These are phyloP conservation scores for Platygyra sinensis DNA, from an alignment of 64 coral and sea anemone genomes.

Conservation along the genomic window DNA sequence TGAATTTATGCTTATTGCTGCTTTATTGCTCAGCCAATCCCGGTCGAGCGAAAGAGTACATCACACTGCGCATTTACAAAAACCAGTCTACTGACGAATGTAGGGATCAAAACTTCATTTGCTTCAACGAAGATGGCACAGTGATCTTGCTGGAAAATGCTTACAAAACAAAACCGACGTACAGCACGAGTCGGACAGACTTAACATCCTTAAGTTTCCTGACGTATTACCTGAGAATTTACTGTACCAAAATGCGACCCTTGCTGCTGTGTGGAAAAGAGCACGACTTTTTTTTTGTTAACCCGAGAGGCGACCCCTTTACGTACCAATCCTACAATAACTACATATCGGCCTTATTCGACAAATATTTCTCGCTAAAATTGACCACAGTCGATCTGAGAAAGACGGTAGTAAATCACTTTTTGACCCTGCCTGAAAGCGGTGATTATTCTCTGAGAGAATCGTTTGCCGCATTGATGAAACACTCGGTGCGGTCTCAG, in stretches of 20 bases:
- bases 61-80: not conserved
- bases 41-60: not conserved
- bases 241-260: not conserved
- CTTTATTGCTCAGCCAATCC: not conserved
- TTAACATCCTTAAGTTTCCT: not conserved
- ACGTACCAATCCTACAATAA: not conserved
- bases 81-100: not conserved
- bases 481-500: slow-evolving; percentile 14
- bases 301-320: slow-evolving; percentile 1
- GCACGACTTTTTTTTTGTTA: slow-evolving; percentile 18
- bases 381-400: slow-evolving; percentile 1
- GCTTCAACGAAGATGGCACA: not conserved
- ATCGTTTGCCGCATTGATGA: slow-evolving; percentile 14
- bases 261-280: not conserved
- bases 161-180: slow-evolving; percentile 6
- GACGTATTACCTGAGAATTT: slow-evolving; percentile 21
- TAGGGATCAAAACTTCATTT: not conserved
- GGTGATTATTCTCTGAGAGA: not conserved
- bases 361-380: not conserved
- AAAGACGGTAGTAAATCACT: not conserved
- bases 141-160: not conserved
- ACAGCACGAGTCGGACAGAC: not conserved
- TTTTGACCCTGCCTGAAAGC: slow-evolving; percentile 6
- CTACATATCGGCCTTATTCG: slow-evolving; percentile 9
- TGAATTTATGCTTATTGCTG: not conserved